These are phyloP conservation scores for Melanogrammus aeglefinus DNA, from an alignment of 2,797 vertebrate genomes.

Conservation along the genomic window DNA sequence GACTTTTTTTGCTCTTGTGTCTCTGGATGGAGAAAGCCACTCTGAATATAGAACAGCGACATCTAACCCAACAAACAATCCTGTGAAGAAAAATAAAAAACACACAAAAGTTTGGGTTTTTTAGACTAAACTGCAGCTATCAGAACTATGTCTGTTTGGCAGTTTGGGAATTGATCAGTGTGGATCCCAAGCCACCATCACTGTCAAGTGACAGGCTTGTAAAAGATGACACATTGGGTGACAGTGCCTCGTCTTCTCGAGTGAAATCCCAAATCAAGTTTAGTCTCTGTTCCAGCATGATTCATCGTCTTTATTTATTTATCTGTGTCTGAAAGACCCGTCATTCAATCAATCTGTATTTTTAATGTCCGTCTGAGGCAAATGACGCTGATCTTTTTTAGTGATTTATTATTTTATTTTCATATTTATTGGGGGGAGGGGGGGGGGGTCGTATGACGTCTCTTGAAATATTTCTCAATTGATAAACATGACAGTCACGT, in stretches of 20 bases:
- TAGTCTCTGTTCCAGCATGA: conserved; percentile 56
- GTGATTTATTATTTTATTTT: background rate
- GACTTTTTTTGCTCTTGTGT: conserved; percentile 22
- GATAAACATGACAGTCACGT: conserved; percentile 75
- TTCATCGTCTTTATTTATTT: conserved; percentile 46
- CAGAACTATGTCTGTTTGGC: conserved; percentile 56
- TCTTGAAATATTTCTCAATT: conserved; percentile 54
- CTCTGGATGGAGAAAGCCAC: conserved; percentile 38
- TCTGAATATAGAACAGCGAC: conserved; percentile 46
- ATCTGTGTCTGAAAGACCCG: conserved; percentile 68
- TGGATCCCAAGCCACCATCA: conserved; percentile 60
- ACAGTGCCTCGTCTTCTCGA: conserved; percentile 62
- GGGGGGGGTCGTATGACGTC: conserved; percentile 42
- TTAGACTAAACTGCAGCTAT: conserved; percentile 55
- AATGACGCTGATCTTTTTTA: conserved; percentile 60
- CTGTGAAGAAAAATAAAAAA: conserved; percentile 39
- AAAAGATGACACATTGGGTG: conserved; percentile 66
- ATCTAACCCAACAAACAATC: background rate
- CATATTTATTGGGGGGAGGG: conserved; percentile 19
- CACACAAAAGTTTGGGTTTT: conserved; percentile 25
- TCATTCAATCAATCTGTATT: conserved; percentile 68
- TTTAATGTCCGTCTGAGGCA: conserved; percentile 67
- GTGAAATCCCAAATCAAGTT: conserved; percentile 67
- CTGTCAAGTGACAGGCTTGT: conserved; percentile 67
- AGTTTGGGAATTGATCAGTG: conserved; percentile 73